phyloP scores from a whole-genome alignment of 1,140 invertebrate species.

The Drosophila arizonae region DNA sequence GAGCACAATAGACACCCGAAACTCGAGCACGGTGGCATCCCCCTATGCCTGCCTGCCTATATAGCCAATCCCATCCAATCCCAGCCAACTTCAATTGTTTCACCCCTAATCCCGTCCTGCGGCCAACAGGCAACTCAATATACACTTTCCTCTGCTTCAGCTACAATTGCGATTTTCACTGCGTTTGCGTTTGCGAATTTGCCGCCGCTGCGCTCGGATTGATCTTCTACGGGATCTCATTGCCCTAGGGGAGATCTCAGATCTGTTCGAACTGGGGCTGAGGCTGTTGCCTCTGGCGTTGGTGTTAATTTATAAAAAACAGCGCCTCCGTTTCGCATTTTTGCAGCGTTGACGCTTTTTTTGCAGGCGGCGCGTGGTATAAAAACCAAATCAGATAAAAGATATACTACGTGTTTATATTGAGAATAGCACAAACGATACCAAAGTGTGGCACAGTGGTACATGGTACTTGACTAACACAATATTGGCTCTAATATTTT shows the following conservation, averaged over 20 bases:
- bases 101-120: slow-evolving; percentile 68
- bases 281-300: background rate
- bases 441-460: slow-evolving; percentile 51
- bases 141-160: slow-evolving; percentile 39
- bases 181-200: slow-evolving; percentile 48
- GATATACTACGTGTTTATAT: slow-evolving; percentile 73
- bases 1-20: slow-evolving; percentile 49
- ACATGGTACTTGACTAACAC: slow-evolving; percentile 31
- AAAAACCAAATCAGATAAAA: slow-evolving; percentile 67
- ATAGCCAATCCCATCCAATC: background rate
- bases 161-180: slow-evolving; percentile 63
- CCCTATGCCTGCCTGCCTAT: slow-evolving; percentile 16
- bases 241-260: slow-evolving; percentile 4
- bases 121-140: slow-evolving; percentile 65
- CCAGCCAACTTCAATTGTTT: slow-evolving; percentile 49
- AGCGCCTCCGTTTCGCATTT: slow-evolving; percentile 39
- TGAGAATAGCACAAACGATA: slow-evolving; percentile 46
- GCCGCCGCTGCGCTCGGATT: slow-evolving; percentile 52
- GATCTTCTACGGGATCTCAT: slow-evolving; percentile 39
- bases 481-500: background rate
- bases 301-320: slow-evolving; percentile 74
- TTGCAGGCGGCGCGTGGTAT: slow-evolving; percentile 63
- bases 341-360: slow-evolving; percentile 74
- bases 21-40: slow-evolving; percentile 70
- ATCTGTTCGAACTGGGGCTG: slow-evolving; percentile 6